phyloP scores from a whole-genome alignment of 2,113 vertebrate genomes.

The Jaculus jaculus region DNA sequence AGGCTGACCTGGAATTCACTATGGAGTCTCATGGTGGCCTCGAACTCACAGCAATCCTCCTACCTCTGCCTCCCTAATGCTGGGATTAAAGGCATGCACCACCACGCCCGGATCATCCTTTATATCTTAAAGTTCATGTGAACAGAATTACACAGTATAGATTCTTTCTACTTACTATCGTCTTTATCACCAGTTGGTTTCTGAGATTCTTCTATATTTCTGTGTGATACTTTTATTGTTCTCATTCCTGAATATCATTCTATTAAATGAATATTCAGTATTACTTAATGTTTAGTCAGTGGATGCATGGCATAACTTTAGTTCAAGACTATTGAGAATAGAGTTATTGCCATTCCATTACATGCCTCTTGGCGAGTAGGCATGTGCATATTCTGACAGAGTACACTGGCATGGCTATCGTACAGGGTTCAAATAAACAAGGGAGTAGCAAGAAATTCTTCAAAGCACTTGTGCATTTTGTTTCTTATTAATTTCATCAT shows the following conservation, averaged over 20 bases:
- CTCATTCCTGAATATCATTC: not conserved
- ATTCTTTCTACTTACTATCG: not conserved
- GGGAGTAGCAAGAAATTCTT: not conserved
- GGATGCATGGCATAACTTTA: not conserved
- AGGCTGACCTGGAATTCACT: too few relatives aligned
- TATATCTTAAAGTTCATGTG: not conserved
- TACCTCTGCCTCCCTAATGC: too few relatives aligned
- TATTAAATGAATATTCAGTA: not conserved
- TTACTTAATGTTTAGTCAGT: not conserved
- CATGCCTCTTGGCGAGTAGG: not conserved
- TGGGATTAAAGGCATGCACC: too few relatives aligned
- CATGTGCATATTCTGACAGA: not conserved
- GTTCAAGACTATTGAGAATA: not conserved
- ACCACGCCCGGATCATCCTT: too few relatives aligned
- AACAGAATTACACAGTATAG: not conserved
- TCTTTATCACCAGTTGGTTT: constrained; percentile 11
- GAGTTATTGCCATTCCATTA: not conserved
- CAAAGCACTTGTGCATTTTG: not conserved
- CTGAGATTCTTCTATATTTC: not conserved
- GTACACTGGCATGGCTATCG: not conserved
- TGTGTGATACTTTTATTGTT: not conserved
- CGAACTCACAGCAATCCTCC: too few relatives aligned
- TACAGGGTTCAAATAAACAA: not conserved
- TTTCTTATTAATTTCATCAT: not conserved
- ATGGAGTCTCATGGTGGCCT: too few relatives aligned